Conservation (phyloP, 2,797 vertebrate species). For the Ceryle rudis region DNA sequence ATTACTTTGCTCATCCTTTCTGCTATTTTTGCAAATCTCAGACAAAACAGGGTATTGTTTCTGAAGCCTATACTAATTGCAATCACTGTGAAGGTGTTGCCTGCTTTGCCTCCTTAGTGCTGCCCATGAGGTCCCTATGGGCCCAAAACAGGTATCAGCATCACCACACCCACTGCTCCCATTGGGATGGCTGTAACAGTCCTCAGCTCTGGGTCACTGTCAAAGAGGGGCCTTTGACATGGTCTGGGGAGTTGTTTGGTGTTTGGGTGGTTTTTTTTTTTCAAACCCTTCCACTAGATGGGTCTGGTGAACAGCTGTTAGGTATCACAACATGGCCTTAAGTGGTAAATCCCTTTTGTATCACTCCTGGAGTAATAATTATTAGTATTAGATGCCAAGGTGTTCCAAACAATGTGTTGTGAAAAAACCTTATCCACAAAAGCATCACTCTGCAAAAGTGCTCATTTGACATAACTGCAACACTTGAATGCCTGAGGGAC, state of each 20-base stretch:
- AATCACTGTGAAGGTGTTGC: conserved; percentile 37
- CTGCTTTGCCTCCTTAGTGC: not conserved
- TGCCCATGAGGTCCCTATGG: not conserved
- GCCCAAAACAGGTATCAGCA: not conserved
- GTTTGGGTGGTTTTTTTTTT: not conserved
- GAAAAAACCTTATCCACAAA: not conserved
- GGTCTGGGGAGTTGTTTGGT: not conserved
- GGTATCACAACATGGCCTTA: conserved; percentile 2
- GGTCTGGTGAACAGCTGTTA: not conserved
- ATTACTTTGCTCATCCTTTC: not conserved
- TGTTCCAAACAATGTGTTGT: not conserved
- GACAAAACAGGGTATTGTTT: conserved; percentile 38
- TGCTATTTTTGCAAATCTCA: not conserved
- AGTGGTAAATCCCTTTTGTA: not conserved
- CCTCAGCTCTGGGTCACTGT: not conserved
- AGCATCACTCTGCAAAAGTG: not conserved
- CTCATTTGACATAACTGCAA: not conserved
- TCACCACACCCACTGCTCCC: not conserved
- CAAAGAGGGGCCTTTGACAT: not conserved
- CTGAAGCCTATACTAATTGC: not conserved
- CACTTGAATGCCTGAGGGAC: not conserved
- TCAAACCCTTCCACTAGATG: not conserved
- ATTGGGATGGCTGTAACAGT: not conserved
- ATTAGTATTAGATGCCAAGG: not conserved
- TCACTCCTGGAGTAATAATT: conserved; percentile 10